A percentile compares a stretch with the other conserved stretches of the same genome.
These are phyloP conservation scores for Nilaparvata lugens DNA, from an alignment of 1,140 invertebrate species.

Conservation along the genomic window DNA sequence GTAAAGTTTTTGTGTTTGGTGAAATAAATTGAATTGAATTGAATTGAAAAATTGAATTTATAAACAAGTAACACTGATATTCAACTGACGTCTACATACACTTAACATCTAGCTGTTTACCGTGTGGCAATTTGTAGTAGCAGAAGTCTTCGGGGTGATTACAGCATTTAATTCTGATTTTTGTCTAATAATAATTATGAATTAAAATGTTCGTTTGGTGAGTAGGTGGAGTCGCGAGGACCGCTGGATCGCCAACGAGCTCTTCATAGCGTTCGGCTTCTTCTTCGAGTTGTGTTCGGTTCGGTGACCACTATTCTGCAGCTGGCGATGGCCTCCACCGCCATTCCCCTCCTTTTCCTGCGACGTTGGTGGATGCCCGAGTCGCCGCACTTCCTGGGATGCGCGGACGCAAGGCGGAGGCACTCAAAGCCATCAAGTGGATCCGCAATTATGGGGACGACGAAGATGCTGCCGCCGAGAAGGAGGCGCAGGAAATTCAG, in stretches of 20 bases:
- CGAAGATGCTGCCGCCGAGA: not conserved
- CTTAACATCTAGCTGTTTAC: too few relatives aligned
- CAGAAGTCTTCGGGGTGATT: too few relatives aligned
- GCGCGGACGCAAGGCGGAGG: constrained; percentile 46
- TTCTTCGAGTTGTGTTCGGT: constrained; percentile 61
- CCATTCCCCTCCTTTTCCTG: constrained; percentile 48
- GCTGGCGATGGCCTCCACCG: constrained; percentile 52
- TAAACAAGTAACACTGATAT: too few relatives aligned
- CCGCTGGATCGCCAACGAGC: not conserved
- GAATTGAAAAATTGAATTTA: too few relatives aligned
- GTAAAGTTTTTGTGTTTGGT: too few relatives aligned
- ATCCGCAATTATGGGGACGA: constrained; percentile 11
- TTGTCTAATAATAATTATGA: too few relatives aligned
- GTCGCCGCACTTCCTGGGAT: constrained; percentile 60
- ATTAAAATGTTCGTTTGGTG: not conserved
- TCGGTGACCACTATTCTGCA: constrained; percentile 55
- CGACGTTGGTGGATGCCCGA: constrained; percentile 71
- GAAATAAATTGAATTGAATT: too few relatives aligned
- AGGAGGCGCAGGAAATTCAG: not conserved
- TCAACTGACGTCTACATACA: too few relatives aligned
- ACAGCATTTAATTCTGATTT: too few relatives aligned
- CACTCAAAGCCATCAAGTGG: constrained; percentile 44
- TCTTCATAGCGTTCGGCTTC: constrained; percentile 47
- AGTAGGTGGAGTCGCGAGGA: not conserved
- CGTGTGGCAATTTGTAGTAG: too few relatives aligned